Conservation (phyloP, 2,888 invertebrate species). For the Drosophila atroscutellata region DNA sequence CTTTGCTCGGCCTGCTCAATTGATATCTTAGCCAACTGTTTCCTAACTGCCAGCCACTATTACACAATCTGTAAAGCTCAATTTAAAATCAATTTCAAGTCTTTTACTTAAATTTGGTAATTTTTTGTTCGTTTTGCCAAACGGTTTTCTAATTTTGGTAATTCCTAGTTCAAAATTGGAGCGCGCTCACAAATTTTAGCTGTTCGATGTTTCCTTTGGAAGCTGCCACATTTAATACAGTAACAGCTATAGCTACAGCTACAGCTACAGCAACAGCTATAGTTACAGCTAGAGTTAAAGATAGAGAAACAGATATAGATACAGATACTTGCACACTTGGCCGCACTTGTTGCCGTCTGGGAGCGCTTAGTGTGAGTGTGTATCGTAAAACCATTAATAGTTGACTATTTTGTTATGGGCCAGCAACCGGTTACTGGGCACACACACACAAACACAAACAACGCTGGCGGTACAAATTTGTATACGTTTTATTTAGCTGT, state of each 20-base stretch:
- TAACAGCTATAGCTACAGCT: conserved; percentile 1
- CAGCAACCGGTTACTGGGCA: conserved; percentile 68
- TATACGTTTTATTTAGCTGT: conserved; percentile 55
- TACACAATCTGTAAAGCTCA: conserved; percentile 51
- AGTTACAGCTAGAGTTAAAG: conserved; percentile 2
- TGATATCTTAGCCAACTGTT: neutral
- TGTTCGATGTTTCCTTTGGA: conserved; percentile 45
- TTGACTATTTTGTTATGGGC: conserved; percentile 74
- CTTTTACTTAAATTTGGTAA: conserved; percentile 52
- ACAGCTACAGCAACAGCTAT: neutral
- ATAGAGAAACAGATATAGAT: conserved; percentile 18
- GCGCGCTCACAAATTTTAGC: conserved; percentile 53
- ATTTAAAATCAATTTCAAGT: conserved; percentile 68
- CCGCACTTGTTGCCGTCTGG: conserved; percentile 63
- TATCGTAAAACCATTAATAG: conserved; percentile 77
- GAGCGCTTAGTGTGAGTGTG: conserved; percentile 52
- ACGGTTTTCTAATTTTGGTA: conserved; percentile 68
- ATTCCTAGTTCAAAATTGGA: conserved; percentile 56
- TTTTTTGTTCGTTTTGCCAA: conserved; percentile 31
- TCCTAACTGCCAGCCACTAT: conserved; percentile 22
- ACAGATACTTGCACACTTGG: conserved; percentile 23
- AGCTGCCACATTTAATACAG: conserved; percentile 63
- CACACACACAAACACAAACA: conserved; percentile 21
- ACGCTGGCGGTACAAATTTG: conserved; percentile 46
- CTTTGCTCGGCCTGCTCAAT: neutral